These are phyloP conservation scores for Disparrhopalites patrizii DNA, from an alignment of 2,888 invertebrate species.

Conservation along the genomic window DNA sequence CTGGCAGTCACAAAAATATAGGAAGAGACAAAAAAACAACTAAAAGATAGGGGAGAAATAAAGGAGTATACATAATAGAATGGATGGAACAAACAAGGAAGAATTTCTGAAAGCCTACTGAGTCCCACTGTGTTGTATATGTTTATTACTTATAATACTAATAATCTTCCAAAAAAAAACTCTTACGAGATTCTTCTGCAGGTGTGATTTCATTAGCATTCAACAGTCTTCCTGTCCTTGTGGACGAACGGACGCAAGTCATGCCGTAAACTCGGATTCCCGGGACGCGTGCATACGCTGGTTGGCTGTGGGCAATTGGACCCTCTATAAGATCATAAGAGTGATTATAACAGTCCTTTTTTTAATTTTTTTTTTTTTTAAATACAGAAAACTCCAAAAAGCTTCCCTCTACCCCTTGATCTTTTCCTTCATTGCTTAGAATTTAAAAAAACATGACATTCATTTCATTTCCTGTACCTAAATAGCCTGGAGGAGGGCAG, in stretches of 20 bases:
- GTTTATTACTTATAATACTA: too few relatives aligned
- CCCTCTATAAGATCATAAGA: conserved; percentile 73
- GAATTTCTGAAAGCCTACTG: too few relatives aligned
- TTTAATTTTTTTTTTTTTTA: too few relatives aligned
- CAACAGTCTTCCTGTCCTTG: conserved; percentile 24
- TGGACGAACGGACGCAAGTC: conserved; percentile 68
- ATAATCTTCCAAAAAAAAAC: not conserved
- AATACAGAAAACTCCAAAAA: too few relatives aligned
- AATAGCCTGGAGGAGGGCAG: conserved; percentile 80
- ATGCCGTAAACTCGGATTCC: conserved; percentile 90
- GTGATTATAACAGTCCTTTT: conserved; percentile 14
- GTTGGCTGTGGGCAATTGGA: conserved; percentile 89
- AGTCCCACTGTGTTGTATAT: too few relatives aligned
- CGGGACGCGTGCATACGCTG: conserved; percentile 88
- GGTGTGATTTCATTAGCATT: conserved; percentile 6
- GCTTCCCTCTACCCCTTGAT: too few relatives aligned
- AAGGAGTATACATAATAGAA: too few relatives aligned
- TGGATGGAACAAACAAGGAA: too few relatives aligned
- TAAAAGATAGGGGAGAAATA: too few relatives aligned
- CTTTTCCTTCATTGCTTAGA: too few relatives aligned
- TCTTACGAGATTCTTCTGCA: conserved; percentile 23
- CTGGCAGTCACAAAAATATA: too few relatives aligned
- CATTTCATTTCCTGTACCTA: conserved; percentile 53
- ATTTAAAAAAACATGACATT: not conserved
- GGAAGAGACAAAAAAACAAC: too few relatives aligned